Evolutionary conservation across 2,888 invertebrate species (phyloP), one percentile per base, ranked within the genome.

Genomic region (Anodontia alba): DNA sequence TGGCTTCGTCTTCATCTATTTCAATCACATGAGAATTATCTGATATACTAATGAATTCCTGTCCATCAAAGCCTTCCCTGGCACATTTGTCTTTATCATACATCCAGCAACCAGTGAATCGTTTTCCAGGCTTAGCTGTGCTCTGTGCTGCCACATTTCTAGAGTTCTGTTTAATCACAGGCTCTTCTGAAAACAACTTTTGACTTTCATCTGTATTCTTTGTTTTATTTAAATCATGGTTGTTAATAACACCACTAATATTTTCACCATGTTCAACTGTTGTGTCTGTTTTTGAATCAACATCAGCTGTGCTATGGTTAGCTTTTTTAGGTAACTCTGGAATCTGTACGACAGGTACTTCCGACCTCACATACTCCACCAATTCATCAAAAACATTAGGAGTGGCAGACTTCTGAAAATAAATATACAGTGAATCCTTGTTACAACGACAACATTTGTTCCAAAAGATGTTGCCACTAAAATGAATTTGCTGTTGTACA

Each of bases 371-470:
- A 49, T 71, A 77, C 26, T 74, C 15, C 10, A 83, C 80, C 38
- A 87, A 76, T 12, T 79, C 74, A 33, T 81, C 74, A 68, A 87
- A 81, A 26, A 76, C 75, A 69, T 80, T 83, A 0, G 77, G 38
- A 26, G 73, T 49, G 17, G 57, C 57, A 15, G 76, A 38, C 51
- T 77, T 83, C 79, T 80, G 72, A 46, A 46, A 46, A 3, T n/a
- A n/a, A n/a, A n/a, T n/a, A n/a, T n/a, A n/a, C n/a, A n/a, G n/a
- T 29, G 73, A 77, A 67, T n/a, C n/a, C n/a, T n/a, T n/a, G n/a
- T n/a, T n/a, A n/a, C n/a, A n/a, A n/a, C n/a, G n/a, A n/a, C n/a
- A n/a, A n/a, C n/a, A n/a, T n/a, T n/a, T n/a, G n/a, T n/a, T n/a
- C n/a, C n/a, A n/a, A n/a, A n/a, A n/a, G n/a, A n/a, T n/a, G n/a